These are phyloP conservation scores for Vireo griseus DNA, from an alignment of 2,797 vertebrate species.

Conservation along the genomic window DNA sequence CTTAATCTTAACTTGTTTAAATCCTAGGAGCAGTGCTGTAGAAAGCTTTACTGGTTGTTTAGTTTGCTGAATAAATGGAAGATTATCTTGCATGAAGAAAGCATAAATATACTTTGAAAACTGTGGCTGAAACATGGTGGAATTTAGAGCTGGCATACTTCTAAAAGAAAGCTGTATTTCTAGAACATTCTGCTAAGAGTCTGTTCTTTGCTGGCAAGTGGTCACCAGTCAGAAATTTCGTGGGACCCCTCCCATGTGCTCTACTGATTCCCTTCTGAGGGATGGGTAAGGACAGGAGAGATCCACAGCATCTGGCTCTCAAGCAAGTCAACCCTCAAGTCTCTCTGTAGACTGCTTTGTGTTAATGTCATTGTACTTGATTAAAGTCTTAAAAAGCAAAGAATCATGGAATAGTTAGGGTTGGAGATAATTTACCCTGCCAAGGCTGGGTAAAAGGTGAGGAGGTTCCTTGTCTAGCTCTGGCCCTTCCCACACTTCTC, in stretches of 20 bases:
- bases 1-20: constrained; percentile 56
- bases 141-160: not conserved
- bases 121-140: not conserved
- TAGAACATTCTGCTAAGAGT: not conserved
- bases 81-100: constrained; percentile 29
- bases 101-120: constrained; percentile 1
- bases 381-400: not conserved
- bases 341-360: not conserved
- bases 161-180: not conserved
- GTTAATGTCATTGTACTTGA: not conserved
- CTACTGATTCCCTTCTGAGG: not conserved
- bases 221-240: not conserved
- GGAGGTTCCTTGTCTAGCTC: not conserved
- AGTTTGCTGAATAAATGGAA: constrained; percentile 32
- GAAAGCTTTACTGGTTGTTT: not conserved
- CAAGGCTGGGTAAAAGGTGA: not conserved
- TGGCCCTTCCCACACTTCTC: not conserved
- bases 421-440: not conserved
- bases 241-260: not conserved
- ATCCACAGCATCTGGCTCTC: not conserved
- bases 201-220: not conserved
- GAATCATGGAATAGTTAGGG: not conserved
- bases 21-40: constrained; percentile 16
- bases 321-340: not conserved
- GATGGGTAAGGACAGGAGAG: not conserved